Evolutionary conservation across 1,140 invertebrate genomes (phyloP), one percentile per base, ranked within the genome.

Genomic region (Chrysopa pallens): DNA sequence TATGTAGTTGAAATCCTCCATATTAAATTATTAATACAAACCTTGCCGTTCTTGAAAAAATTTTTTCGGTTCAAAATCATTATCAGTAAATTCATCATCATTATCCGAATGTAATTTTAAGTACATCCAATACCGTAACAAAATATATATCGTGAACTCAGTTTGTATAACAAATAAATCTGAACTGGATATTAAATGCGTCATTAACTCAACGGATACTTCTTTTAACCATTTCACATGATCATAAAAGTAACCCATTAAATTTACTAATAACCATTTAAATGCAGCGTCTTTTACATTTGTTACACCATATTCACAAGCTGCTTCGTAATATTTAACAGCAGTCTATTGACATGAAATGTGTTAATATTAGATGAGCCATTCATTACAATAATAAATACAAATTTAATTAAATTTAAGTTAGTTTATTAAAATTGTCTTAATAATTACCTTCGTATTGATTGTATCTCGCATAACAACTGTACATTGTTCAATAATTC

Each of bases 111-210:
- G 57, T 42, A 66, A 42, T 43, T 62, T 60, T 12, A 76, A 44
- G 45, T 69, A 76, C 45, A 74, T 62, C 80, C 81, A 84, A 27
- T 70, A 67, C 39, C 79, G 73, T 11, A 87, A 55, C 56, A 85
- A 60, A 44, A 76, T 73, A 50, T 86, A 87, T 29, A 86, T 59
- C 33, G 81, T 81, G 56, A 82, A 84, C 61, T 88, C 84, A 4
- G 83, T 84, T 58, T 86, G 82, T 61, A 84, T 74, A 1, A 81
- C 80, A 52, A 78, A 76, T 31, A 88, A 62, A 45, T 80, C 68
- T 6, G 73, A 69, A 59, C 75, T 73, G 4, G 61, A 56, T 5
- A 85, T 66, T 36, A 87, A 55, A 23, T 72, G 64, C 5, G 59
- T 60, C 77, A 87, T 80, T 42, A 85, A 53, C 6, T 78, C 70